Percentiles rank a stretch among this genome's conserved stretches.
These are phyloP conservation scores for Scotopteryx bipunctaria DNA, from an alignment of 2,888 invertebrate genomes.

Conservation along the genomic window DNA sequence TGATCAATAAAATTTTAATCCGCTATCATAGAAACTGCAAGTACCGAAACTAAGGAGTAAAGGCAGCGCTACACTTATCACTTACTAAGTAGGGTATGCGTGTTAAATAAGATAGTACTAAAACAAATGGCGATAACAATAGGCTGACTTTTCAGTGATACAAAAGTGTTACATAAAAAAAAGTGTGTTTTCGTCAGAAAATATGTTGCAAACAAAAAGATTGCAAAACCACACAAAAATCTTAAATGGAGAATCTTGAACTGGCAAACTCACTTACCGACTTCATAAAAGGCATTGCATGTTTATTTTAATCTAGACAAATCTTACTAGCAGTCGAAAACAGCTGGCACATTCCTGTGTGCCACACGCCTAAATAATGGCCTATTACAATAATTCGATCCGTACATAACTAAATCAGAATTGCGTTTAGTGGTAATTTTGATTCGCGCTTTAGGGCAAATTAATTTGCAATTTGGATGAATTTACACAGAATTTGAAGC, in stretches of 20 bases:
- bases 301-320: too few relatives aligned
- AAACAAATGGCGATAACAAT: too few relatives aligned
- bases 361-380: constrained; percentile 16
- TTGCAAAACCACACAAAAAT: too few relatives aligned
- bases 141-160: too few relatives aligned
- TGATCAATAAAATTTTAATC: constrained; percentile 29
- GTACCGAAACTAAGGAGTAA: constrained; percentile 9
- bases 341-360: neutral
- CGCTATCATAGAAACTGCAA: constrained; percentile 26
- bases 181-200: too few relatives aligned
- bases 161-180: too few relatives aligned
- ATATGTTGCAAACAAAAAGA: too few relatives aligned
- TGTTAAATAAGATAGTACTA: too few relatives aligned
- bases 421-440: constrained; percentile 39
- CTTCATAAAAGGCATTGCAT: too few relatives aligned
- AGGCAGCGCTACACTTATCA: neutral
- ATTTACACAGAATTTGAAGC: constrained; percentile 30
- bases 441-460: constrained; percentile 35
- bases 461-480: constrained; percentile 36
- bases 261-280: too few relatives aligned
- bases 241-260: too few relatives aligned
- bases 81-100: neutral
- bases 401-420: constrained; percentile 36
- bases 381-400: constrained; percentile 32
- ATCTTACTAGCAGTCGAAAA: neutral